Percentiles rank a stretch among this genome's conserved stretches.
phyloP scores from a whole-genome alignment of 2,888 invertebrate species.

The Dinocampus coccinellae region DNA sequence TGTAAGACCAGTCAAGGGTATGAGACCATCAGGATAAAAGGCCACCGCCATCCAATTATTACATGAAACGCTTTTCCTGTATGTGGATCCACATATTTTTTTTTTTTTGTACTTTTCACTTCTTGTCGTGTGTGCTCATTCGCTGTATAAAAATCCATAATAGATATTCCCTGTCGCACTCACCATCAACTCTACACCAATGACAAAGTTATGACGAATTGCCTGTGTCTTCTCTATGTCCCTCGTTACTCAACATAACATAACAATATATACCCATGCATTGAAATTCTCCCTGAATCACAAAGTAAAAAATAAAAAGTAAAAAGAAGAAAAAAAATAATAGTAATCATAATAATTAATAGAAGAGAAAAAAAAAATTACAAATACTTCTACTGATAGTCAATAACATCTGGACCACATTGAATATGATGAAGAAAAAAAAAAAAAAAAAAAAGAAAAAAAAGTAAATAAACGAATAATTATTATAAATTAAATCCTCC shows the following conservation, averaged over 20 bases:
- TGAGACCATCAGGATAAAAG: constrained; percentile 57
- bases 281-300: not conserved
- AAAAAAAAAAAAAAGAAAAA: too few species aligned
- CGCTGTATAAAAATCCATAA: too few species aligned
- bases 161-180: too few species aligned
- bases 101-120: not conserved
- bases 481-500: constrained; percentile 4
- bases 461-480: not conserved
- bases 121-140: constrained; percentile 2
- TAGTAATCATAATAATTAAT: not conserved
- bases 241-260: constrained; percentile 49
- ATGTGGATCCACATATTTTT: constrained; percentile 44
- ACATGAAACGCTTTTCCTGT: constrained; percentile 61
- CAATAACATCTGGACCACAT: constrained; percentile 28
- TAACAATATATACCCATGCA: not conserved
- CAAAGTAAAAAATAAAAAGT: too few species aligned
- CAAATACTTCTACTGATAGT: constrained; percentile 15
- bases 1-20: constrained; percentile 27
- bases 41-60: constrained; percentile 67
- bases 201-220: constrained; percentile 63
- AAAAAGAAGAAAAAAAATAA: not conserved
- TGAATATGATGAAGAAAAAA: not conserved
- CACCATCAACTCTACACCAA: constrained; percentile 56
- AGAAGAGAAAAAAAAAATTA: not conserved
- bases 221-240: constrained; percentile 42